A percentile compares a stretch with the other conserved stretches of the same genome.
These are phyloP conservation scores for Azemiops feae DNA, from an alignment of 2,113 vertebrate species.

Conservation along the genomic window DNA sequence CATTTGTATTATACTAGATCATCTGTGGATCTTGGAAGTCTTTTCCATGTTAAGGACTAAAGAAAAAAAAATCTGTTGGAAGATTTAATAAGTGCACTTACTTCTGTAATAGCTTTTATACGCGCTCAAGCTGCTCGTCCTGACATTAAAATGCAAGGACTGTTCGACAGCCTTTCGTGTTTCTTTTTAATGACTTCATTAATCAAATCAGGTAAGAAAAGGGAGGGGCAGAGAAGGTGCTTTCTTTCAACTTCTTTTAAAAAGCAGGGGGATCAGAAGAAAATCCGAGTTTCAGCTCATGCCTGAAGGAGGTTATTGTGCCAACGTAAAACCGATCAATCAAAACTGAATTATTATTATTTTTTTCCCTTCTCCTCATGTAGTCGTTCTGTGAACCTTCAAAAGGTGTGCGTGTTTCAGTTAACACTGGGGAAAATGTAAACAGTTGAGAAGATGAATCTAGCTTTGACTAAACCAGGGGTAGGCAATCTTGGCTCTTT, in stretches of 20 bases:
- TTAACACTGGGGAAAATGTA: background rate
- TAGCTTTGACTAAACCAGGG: no score
- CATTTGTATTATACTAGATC: constrained; percentile 8
- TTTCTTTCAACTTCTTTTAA: constrained; percentile 42
- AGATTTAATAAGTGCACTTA: constrained; percentile 34
- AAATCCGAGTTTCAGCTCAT: constrained; percentile 20
- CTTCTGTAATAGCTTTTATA: constrained; percentile 47
- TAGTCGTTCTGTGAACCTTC: constrained; percentile 8
- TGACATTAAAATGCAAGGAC: constrained; percentile 51
- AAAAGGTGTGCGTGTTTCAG: background rate
- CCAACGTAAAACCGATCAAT: background rate
- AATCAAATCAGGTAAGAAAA: constrained; percentile 51
- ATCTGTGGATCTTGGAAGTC: constrained; percentile 45
- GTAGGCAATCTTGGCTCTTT: no score
- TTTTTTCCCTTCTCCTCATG: constrained; percentile 2
- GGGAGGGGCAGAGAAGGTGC: constrained; percentile 32
- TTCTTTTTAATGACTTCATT: constrained; percentile 63
- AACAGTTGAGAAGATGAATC: background rate
- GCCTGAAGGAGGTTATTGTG: constrained; percentile 19
- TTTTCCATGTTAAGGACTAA: constrained; percentile 45
- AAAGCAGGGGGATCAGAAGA: constrained; percentile 40
- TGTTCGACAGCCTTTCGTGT: constrained; percentile 34
- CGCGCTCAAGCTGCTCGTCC: constrained; percentile 14
- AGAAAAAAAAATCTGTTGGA: constrained; percentile 47
- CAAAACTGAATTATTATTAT: constrained; percentile 3